phyloP scores from a whole-genome alignment of 2,888 invertebrate genomes.

The Apodemia duryi region DNA sequence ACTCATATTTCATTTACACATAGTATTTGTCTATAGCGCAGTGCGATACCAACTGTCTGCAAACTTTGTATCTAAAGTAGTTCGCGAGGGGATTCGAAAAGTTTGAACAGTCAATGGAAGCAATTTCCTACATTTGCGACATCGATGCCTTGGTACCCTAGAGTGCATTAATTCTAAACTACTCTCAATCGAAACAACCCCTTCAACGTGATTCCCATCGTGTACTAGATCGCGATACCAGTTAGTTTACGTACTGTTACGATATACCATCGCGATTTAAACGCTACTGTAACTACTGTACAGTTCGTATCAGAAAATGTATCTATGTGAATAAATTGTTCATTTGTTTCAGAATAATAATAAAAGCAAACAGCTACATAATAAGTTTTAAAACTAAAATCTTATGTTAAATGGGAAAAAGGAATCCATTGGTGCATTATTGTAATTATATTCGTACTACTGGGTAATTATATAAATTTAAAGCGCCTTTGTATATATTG shows the following conservation, averaged over 20 bases:
- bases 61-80: conserved; percentile 49
- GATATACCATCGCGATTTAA: conserved; percentile 3
- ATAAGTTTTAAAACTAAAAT: too few species aligned
- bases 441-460: too few species aligned
- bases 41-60: conserved; percentile 39
- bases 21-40: conserved; percentile 36
- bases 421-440: too few species aligned
- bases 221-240: conserved; percentile 11
- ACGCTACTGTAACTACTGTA: conserved; percentile 3
- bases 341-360: too few species aligned
- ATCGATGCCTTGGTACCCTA: conserved; percentile 40
- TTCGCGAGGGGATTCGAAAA: conserved; percentile 45
- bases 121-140: conserved; percentile 58
- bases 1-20: conserved; percentile 32
- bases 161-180: conserved; percentile 18
- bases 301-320: neutral
- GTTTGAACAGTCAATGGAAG: conserved; percentile 53
- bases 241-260: conserved; percentile 9
- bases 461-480: too few species aligned
- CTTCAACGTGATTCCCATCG: conserved; percentile 9
- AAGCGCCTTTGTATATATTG: too few species aligned
- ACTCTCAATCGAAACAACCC: conserved; percentile 12
- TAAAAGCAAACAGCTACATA: too few species aligned
- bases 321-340: too few species aligned
- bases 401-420: too few species aligned